Evolutionary conservation across 1,140 invertebrate genomes (phyloP), one percentile per base, ranked within the genome.

Genomic region (Trichonephila clavipes): DNA sequence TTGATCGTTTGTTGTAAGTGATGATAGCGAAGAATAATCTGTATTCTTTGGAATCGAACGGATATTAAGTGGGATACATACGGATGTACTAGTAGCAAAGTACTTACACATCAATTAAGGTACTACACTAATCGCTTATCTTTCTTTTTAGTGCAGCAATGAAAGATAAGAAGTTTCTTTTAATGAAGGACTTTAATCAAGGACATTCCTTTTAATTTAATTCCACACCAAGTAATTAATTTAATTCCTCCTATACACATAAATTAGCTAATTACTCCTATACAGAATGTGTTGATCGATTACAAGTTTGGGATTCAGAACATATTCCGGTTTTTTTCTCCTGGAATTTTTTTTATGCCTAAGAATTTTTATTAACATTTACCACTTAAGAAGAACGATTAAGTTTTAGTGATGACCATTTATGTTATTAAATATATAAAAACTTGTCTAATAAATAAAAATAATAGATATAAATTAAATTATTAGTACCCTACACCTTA

Each of bases 1-100:
- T 93, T 93, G 92, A 88, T 59, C 66, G 72, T 61, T 58, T 72
- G 62, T 81, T 85, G 62, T 92, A 69, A 90, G 59, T 61, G 69
- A 90, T 82, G 89, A 90, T 85, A 59, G 18, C n/a, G 28, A 64
- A 64, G 59, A 40, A 64, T 83, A 59, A 59, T 83, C 51, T 83
- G 82, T 59, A 51, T 83, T 51, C 82, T 51, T 58, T 83, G 24
- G 44, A 44, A n/a, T 59, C 82, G 44, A 83, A 28, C 19, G 51
- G 82, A 24, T 58, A 83, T 83, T 83, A 51, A 77, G 72, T 34
- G 34, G 72, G 72, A 34, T 77, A 40, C 72, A 77, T 40, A 77
- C 24, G 72, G 72, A 77, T 77, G 28, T 34, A 40, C 72, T 69
- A 40, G 24, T 77, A 34, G 28, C 16, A 5, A 34, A 77, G 72